Evolutionary conservation across 2,888 invertebrate genomes (phyloP), one percentile per base, ranked within the genome.

Genomic region (Molorchus minor): DNA sequence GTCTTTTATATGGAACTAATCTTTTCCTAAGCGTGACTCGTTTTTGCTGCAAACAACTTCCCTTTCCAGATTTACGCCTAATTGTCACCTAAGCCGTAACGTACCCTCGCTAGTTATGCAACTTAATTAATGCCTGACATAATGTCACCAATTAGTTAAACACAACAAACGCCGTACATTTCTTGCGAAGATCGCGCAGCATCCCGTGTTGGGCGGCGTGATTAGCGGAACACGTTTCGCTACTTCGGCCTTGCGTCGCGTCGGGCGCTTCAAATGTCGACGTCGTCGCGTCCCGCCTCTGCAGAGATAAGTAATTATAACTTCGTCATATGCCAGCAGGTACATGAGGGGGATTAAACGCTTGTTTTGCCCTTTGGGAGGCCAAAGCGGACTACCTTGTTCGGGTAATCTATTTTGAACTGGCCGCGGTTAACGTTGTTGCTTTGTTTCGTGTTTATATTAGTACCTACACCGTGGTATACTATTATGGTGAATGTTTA

Each of bases 271-370:
- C 29, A 29, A 25, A 29, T 20, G 20, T 10, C 25, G 25, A 25
- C 21, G 21, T 4, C 44, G 44, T 16, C 10, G 3, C n/a, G 33
- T n/a, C 3, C 25, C 21, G 13, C 3, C 8, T 13, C 17, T 25
- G 25, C 44, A 44, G 44, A 13, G 44, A 44, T 29, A 29, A 44
- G 29, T 44, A 44, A 44, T 44, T 44, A 44, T 17, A 44, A 43
- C 43, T 43, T 20, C 20, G 43, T 19, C 21, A 20, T 21, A 20
- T 21, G 10, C 43, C 12, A 20, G 43, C 21, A 43, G 1, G 21
- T 43, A 10, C 10, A 3, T 19, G 21, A 16, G 19, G 12, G 20
- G 19, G 43, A 43, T 43, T 43, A 43, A 43, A n/a, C 8, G 43
- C 21, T 2, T 12, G 20, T 21, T 19, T 3, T 43, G 12, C 20